Conservation (phyloP, 53 echinoderm and acorn worm species). For the Holothuria leucospilota region DNA sequence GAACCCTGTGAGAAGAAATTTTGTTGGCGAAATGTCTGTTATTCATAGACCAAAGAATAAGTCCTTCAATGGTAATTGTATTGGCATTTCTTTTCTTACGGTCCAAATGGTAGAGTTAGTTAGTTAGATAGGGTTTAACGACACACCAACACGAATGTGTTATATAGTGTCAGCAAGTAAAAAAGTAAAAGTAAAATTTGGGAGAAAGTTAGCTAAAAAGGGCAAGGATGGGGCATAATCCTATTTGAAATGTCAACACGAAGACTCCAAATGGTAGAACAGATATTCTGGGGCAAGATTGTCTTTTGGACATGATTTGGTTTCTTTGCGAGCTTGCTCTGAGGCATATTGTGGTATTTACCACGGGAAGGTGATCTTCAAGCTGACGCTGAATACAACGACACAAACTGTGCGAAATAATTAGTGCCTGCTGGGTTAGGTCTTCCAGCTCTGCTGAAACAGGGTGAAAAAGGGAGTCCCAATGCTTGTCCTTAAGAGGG, state of each 20-base stretch:
- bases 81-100: conserved; percentile 48
- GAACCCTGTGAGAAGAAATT: no score
- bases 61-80: conserved; percentile 61
- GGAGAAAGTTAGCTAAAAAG: no score
- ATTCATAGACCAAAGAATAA: conserved; percentile 55
- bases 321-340: conserved; percentile 44
- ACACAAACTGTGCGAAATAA: conserved; percentile 57
- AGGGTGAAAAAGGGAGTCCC: conserved; percentile 49
- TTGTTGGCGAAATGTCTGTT: no score
- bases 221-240: no score
- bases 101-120: no score
- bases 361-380: conserved; percentile 53
- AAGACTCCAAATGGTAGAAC: conserved; percentile 49
- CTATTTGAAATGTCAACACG: no score
- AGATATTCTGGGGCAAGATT: conserved; percentile 55
- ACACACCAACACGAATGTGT: no score
- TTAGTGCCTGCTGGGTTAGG: conserved; percentile 61
- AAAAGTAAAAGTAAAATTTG: no score
- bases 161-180: no score
- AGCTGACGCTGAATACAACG: conserved; percentile 47
- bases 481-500: conserved; percentile 50
- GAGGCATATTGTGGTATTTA: no score
- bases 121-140: no score
- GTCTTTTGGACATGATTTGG: conserved; percentile 49
- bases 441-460: conserved; percentile 52